Conservation (phyloP, 35 echinoderm and acorn worm species). For the Ptychodera flava region DNA sequence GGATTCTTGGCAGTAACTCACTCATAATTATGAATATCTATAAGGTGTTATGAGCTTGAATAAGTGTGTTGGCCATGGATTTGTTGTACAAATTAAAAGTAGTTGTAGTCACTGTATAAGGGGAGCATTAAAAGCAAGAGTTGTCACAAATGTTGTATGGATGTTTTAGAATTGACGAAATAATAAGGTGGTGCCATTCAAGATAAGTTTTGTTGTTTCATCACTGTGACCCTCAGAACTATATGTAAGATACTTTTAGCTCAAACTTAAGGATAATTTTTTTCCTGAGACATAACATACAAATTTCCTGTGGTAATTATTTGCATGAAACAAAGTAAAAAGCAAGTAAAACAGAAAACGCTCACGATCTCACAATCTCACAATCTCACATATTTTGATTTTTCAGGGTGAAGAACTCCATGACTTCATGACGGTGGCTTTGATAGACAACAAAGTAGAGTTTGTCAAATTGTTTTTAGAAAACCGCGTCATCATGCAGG, state of each 20-base stretch:
- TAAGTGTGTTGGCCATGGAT: background rate
- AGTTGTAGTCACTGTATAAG: background rate
- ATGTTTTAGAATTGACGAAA: background rate
- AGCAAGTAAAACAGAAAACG: too few species aligned
- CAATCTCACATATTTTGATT: background rate
- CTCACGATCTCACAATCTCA: too few species aligned
- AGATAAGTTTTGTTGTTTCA: too few species aligned
- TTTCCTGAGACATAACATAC: too few species aligned
- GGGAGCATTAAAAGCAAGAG: background rate
- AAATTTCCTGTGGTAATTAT: too few species aligned
- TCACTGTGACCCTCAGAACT: too few species aligned
- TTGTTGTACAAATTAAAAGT: background rate
- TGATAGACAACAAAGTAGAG: slow-evolving; percentile 64
- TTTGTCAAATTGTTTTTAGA: slow-evolving; percentile 70
- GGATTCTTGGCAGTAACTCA: background rate
- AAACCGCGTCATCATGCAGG: slow-evolving; percentile 77
- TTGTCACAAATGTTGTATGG: background rate
- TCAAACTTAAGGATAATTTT: too few species aligned
- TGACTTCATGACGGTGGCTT: slow-evolving; percentile 54
- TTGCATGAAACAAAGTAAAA: too few species aligned
- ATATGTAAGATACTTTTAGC: too few species aligned
- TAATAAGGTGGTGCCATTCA: too few species aligned
- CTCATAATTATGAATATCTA: background rate
- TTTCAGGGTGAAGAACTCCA: slow-evolving; percentile 46
- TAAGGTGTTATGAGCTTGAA: background rate